A percentile compares a stretch with the other conserved stretches of the same genome.
These are phyloP conservation scores for Dreissena polymorpha DNA, from an alignment of 1,140 invertebrate species.

Conservation along the genomic window DNA sequence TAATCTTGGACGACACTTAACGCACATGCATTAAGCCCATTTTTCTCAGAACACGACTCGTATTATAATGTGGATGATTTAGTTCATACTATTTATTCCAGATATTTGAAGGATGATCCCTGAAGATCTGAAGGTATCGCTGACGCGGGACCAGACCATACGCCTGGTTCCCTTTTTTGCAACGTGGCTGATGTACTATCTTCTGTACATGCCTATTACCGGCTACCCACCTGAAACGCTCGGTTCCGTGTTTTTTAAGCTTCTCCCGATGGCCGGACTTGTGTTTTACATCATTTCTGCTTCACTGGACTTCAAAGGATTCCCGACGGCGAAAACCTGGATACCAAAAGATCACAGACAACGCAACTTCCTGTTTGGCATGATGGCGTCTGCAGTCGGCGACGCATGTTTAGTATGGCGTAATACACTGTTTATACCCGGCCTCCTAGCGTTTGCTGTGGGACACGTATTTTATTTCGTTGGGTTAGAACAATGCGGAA, in stretches of 20 bases:
- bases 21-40: too few relatives aligned
- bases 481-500: constrained; percentile 28
- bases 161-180: constrained; percentile 52
- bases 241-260: constrained; percentile 52
- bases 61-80: too few relatives aligned
- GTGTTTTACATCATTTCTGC: constrained; percentile 33
- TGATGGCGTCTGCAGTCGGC: constrained; percentile 55
- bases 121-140: constrained; percentile 13
- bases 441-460: constrained; percentile 56
- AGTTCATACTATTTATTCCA: too few relatives aligned
- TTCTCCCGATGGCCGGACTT: constrained; percentile 53
- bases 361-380: constrained; percentile 33
- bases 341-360: constrained; percentile 31
- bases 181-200: constrained; percentile 49
- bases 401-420: constrained; percentile 60
- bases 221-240: constrained; percentile 52
- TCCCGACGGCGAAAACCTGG: constrained; percentile 2
- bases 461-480: constrained; percentile 59
- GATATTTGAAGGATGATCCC: not conserved
- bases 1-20: too few relatives aligned
- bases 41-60: too few relatives aligned
- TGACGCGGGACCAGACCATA: constrained; percentile 19
- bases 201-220: constrained; percentile 42
- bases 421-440: constrained; percentile 57
- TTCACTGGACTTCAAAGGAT: constrained; percentile 22